These are phyloP conservation scores for Kradibia gibbosae DNA, from an alignment of 1,140 invertebrate genomes.

Conservation along the genomic window DNA sequence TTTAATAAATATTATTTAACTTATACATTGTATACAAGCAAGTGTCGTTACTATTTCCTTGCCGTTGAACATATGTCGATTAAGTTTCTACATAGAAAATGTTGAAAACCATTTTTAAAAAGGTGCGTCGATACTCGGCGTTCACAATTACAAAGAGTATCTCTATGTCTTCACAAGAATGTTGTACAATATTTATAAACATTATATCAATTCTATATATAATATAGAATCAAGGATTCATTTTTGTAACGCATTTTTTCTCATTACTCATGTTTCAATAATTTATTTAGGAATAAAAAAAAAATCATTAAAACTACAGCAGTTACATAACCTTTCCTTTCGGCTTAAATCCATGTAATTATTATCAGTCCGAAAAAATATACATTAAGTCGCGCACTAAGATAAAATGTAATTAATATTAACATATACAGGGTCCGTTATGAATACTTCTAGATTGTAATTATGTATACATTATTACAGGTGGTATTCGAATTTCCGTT, in stretches of 20 bases:
- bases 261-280: background rate
- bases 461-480: background rate
- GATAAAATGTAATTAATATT: background rate
- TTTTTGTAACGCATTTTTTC: background rate
- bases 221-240: background rate
- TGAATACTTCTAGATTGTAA: background rate
- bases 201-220: conserved; percentile 15
- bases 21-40: conserved; percentile 38
- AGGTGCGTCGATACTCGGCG: background rate
- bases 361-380: background rate
- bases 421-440: background rate
- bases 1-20: conserved; percentile 44
- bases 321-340: background rate
- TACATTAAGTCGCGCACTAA: background rate
- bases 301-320: background rate
- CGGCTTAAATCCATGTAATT: background rate
- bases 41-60: conserved; percentile 20
- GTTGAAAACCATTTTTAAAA: conserved; percentile 11
- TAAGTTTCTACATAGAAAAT: conserved; percentile 28
- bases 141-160: conserved; percentile 17
- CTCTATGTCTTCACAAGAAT: background rate
- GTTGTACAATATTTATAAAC: background rate
- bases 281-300: conserved; percentile 7
- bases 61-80: background rate
- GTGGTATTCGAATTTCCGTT: background rate